These are phyloP conservation scores for Scaptomyza caliginosa DNA, from an alignment of 2,888 invertebrate species.

Conservation along the genomic window DNA sequence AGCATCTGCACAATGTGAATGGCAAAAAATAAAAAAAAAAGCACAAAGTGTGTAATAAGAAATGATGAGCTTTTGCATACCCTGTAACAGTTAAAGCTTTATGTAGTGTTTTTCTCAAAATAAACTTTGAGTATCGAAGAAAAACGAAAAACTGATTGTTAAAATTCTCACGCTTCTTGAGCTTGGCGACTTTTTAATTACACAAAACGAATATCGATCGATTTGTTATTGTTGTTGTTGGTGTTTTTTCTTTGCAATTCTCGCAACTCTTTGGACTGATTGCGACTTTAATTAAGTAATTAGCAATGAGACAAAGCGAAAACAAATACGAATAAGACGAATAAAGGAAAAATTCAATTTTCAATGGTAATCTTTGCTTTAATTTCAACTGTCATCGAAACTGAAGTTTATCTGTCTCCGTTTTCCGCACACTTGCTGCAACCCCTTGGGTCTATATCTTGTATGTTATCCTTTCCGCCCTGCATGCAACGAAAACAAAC, in stretches of 20 bases:
- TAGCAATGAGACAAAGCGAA: constrained; percentile 45
- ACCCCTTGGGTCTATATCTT: constrained; percentile 8
- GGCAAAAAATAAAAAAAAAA: constrained; percentile 1
- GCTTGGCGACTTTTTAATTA: constrained; percentile 76
- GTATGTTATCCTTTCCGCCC: constrained; percentile 42
- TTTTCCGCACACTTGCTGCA: neutral
- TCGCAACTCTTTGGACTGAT: constrained; percentile 8
- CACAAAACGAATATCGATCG: constrained; percentile 41
- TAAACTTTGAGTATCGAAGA: constrained; percentile 6
- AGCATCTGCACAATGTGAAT: constrained; percentile 26
- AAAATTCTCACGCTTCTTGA: constrained; percentile 73
- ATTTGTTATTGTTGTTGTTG: constrained; percentile 36
- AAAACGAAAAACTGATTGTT: constrained; percentile 45
- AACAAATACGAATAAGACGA: constrained; percentile 8
- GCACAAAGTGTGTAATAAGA: neutral
- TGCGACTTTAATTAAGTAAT: constrained; percentile 80
- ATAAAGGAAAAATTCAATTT: constrained; percentile 60
- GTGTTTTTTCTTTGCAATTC: neutral
- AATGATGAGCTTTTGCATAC: constrained; percentile 8
- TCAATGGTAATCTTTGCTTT: constrained; percentile 70
- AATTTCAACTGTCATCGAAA: constrained; percentile 72
- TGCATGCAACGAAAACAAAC: too few species aligned
- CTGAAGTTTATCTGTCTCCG: constrained; percentile 41
- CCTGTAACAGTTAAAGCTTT: constrained; percentile 1
- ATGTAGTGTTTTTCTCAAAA: too few species aligned